Percentiles rank a stretch among this genome's conserved stretches.
Evolutionary conservation across 2,113 vertebrate species (phyloP).

Genomic region (Tapirus terrestris): DNA sequence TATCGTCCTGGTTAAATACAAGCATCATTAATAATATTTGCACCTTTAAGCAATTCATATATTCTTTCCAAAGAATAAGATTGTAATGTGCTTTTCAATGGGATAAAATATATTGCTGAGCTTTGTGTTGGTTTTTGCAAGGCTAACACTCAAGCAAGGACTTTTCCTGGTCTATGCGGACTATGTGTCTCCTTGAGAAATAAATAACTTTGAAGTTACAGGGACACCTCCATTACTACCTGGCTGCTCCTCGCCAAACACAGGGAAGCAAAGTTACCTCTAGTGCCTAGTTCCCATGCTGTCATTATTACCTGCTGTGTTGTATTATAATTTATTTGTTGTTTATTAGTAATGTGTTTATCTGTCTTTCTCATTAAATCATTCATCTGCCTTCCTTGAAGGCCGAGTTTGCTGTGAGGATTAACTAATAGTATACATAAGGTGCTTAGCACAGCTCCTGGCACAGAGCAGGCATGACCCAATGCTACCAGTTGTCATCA

Average conservation of each 20-base stretch:
- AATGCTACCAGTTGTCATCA: not conserved
- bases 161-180: constrained; percentile 7
- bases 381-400: not conserved
- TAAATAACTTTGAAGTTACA: constrained; percentile 37
- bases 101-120: constrained; percentile 11
- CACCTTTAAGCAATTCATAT: constrained; percentile 55
- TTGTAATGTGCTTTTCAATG: constrained; percentile 24
- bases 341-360: not conserved
- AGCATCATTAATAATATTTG: constrained; percentile 64
- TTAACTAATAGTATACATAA: not conserved
- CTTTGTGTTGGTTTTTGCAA: constrained; percentile 30
- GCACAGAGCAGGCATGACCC: not conserved
- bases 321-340: not conserved
- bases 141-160: not conserved
- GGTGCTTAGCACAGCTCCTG: not conserved
- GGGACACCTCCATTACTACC: not conserved
- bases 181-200: constrained; percentile 38
- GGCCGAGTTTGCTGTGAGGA: not conserved
- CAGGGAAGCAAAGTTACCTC: not conserved
- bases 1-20: constrained; percentile 35
- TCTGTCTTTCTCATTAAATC: constrained; percentile 1
- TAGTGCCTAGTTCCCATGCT: not conserved
- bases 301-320: not conserved
- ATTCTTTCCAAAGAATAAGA: constrained; percentile 36
- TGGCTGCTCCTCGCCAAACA: not conserved